Evolutionary conservation across 2,888 invertebrate species (phyloP).

Genomic region (Melinaea marsaeus): DNA sequence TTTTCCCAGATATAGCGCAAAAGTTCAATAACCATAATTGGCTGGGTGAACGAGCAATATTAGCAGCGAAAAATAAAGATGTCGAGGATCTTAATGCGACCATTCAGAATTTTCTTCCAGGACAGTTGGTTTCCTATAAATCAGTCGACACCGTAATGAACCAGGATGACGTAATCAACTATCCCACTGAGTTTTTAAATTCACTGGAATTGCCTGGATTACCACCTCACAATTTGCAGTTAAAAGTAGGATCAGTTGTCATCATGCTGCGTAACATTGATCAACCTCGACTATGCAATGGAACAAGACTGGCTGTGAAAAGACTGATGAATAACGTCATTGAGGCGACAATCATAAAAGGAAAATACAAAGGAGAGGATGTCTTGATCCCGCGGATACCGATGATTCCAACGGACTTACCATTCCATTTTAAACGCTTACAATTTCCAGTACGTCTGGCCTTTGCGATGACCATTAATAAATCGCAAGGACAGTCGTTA

Average conservation of each 20-base stretch:
- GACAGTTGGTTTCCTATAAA: constrained; percentile 23
- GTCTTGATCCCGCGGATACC: constrained; percentile 33
- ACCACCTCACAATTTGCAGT: constrained; percentile 30
- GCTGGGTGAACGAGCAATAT: constrained; percentile 39
- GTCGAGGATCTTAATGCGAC: constrained; percentile 20
- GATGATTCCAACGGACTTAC: constrained; percentile 31
- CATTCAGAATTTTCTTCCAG: constrained; percentile 22
- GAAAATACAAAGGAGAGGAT: constrained; percentile 39
- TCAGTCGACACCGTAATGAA: constrained; percentile 24
- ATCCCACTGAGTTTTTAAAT: constrained; percentile 31
- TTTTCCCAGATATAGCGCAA: constrained; percentile 35
- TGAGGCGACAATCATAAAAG: constrained; percentile 25
- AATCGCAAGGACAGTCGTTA: constrained; percentile 31
- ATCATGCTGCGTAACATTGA: constrained; percentile 36
- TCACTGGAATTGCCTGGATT: constrained; percentile 30
- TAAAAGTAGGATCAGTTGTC: constrained; percentile 30
- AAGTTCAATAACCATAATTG: constrained; percentile 36
- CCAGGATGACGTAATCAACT: constrained; percentile 27
- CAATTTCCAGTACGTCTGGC: constrained; percentile 33
- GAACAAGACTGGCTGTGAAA: constrained; percentile 33
- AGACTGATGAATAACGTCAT: constrained; percentile 29
- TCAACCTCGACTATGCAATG: constrained; percentile 34
- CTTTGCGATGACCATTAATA: constrained; percentile 35
- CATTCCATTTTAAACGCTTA: constrained; percentile 31
- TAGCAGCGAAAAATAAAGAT: constrained; percentile 25